phyloP scores from a whole-genome alignment of 2,888 invertebrate species.

The Parnassius apollo region DNA sequence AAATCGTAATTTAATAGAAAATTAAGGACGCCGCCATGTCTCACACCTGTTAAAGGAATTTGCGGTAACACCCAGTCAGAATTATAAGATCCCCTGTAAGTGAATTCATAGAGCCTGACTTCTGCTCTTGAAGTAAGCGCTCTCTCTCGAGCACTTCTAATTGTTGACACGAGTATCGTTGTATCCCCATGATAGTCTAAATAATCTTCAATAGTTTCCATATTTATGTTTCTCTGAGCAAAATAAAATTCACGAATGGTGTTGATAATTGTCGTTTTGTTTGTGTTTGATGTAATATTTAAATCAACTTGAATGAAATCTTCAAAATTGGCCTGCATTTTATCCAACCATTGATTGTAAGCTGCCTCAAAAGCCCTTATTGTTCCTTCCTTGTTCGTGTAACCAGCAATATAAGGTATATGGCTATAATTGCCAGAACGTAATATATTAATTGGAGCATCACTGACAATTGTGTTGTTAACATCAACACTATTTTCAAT shows the following conservation, averaged over 20 bases:
- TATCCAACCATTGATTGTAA: constrained; percentile 46
- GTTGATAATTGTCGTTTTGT: constrained; percentile 40
- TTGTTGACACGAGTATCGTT: constrained; percentile 52
- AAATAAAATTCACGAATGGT: constrained; percentile 59
- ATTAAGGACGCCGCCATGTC: constrained; percentile 61
- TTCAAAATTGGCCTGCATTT: constrained; percentile 60
- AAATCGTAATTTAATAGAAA: constrained; percentile 60
- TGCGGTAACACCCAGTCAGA: constrained; percentile 55
- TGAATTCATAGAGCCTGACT: constrained; percentile 60
- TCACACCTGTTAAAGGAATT: constrained; percentile 56
- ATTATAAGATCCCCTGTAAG: constrained; percentile 54
- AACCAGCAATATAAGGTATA: constrained; percentile 62
- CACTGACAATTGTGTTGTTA: constrained; percentile 50
- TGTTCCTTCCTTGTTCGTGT: constrained; percentile 64
- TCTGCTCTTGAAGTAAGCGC: constrained; percentile 46
- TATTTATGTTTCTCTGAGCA: constrained; percentile 41
- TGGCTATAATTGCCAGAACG: constrained; percentile 54
- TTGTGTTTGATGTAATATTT: constrained; percentile 38
- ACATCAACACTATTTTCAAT: constrained; percentile 51
- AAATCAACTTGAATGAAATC: constrained; percentile 63
- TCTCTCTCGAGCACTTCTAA: constrained; percentile 57
- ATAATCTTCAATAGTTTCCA: constrained; percentile 59
- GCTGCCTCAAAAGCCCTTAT: constrained; percentile 53
- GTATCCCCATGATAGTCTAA: constrained; percentile 66
- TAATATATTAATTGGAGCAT: constrained; percentile 57